phyloP scores from a whole-genome alignment of 2,797 vertebrate species.

The Sebastes oblongus region DNA sequence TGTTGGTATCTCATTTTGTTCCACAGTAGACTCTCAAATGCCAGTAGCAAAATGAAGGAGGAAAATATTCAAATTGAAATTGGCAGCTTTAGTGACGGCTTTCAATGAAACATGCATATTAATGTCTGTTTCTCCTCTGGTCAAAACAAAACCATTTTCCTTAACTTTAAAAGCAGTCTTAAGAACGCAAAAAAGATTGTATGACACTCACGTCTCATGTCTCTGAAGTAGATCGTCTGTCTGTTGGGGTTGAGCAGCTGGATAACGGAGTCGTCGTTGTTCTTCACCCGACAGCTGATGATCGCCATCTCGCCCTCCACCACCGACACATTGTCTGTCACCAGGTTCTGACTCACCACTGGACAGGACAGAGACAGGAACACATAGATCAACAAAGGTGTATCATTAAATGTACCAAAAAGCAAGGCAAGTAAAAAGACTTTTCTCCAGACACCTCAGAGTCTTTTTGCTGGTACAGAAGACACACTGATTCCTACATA shows the following conservation, averaged over 20 bases:
- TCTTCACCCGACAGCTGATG: conserved; percentile 97
- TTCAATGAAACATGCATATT: neutral
- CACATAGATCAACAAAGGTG: neutral
- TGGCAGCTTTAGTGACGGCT: neutral
- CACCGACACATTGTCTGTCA: conserved; percentile 93
- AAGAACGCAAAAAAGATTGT: neutral
- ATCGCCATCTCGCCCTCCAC: conserved; percentile 95
- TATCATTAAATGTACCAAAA: neutral
- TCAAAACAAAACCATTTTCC: neutral
- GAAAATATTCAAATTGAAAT: neutral
- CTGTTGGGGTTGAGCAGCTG: conserved; percentile 98
- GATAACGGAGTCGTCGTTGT: conserved; percentile 97
- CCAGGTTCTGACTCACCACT: conserved; percentile 89
- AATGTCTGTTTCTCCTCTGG: neutral
- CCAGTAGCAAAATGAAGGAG: neutral
- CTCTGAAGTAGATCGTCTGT: conserved; percentile 97
- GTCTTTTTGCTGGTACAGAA: neutral
- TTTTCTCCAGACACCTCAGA: neutral
- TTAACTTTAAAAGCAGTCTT: no score
- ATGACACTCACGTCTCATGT: conserved; percentile 89
- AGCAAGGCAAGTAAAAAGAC: neutral
- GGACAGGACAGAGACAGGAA: conserved; percentile 4
- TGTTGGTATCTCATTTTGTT: neutral
- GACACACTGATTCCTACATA: neutral
- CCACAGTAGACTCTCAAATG: neutral